Percentiles rank a stretch among this genome's conserved stretches.
Conservation (phyloP, 2,888 invertebrate species). For the Macaria notata region DNA sequence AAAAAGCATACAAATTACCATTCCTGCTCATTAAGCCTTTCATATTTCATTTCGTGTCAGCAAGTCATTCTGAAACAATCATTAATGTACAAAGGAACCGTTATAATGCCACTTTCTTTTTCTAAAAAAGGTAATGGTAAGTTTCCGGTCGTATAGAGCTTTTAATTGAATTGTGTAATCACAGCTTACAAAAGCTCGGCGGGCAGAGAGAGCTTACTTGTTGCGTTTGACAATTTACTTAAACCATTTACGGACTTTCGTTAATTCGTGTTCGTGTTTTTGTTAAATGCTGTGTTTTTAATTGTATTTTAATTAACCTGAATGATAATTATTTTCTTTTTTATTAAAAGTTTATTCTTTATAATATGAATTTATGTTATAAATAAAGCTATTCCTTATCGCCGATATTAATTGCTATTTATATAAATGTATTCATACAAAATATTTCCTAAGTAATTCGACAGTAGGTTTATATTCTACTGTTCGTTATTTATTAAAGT, state of each 20-base stretch:
- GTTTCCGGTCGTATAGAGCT: conserved; percentile 25
- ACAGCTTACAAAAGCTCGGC: conserved; percentile 40
- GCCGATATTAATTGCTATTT: too few species aligned
- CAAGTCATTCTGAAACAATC: conserved; percentile 21
- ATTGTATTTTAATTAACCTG: too few species aligned
- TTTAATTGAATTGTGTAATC: conserved; percentile 37
- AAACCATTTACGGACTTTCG: background rate
- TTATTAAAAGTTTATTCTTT: too few species aligned
- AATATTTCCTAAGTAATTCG: too few species aligned
- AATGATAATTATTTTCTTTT: too few species aligned
- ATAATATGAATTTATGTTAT: too few species aligned
- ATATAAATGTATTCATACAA: too few species aligned
- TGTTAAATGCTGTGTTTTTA: too few species aligned
- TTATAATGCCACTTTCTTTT: conserved; percentile 13
- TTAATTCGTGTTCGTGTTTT: too few species aligned
- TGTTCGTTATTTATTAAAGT: too few species aligned
- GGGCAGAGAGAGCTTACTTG: conserved; percentile 51
- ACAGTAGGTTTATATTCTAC: too few species aligned
- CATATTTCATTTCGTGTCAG: conserved; percentile 25
- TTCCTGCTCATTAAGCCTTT: conserved; percentile 20
- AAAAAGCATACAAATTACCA: conserved; percentile 16
- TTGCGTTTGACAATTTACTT: conserved; percentile 46
- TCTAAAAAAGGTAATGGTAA: conserved; percentile 14
- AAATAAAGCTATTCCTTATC: too few species aligned
- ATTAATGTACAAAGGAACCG: conserved; percentile 23